phyloP scores from a whole-genome alignment of 1,140 invertebrate genomes.

The Globodera ellingtonae region DNA sequence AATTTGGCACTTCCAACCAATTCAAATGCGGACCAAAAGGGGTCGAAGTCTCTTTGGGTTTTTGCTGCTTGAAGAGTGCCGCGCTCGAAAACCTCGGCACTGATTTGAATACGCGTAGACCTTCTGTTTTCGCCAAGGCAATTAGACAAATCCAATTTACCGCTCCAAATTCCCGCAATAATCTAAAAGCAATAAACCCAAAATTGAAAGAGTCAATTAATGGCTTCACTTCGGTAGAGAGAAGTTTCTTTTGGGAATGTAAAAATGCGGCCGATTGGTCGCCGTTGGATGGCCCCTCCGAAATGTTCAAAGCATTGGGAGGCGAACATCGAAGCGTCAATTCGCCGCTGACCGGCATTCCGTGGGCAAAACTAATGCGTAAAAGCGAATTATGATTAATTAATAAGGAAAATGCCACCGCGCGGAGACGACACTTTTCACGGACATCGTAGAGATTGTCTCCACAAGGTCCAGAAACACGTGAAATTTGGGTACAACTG shows the following conservation, averaged over 20 bases:
- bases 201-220: background rate
- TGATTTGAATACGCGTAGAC: background rate
- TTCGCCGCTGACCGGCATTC: slow-evolving; percentile 27
- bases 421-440: background rate
- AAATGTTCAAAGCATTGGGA: slow-evolving; percentile 2
- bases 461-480: slow-evolving; percentile 21
- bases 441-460: background rate
- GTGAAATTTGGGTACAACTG: slow-evolving; percentile 21
- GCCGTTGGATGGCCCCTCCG: background rate
- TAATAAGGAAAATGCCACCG: background rate
- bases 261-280: background rate
- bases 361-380: slow-evolving; percentile 24
- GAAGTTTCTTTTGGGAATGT: background rate
- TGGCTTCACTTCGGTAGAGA: slow-evolving; percentile 19
- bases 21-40: slow-evolving; percentile 16
- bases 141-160: slow-evolving; percentile 2
- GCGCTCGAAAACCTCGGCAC: slow-evolving; percentile 10
- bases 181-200: slow-evolving; percentile 13
- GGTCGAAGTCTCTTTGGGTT: slow-evolving; percentile 10
- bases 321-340: slow-evolving; percentile 1
- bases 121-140: background rate
- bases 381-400: background rate
- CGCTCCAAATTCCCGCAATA: slow-evolving; percentile 7
- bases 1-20: slow-evolving; percentile 11
- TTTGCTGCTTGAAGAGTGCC: slow-evolving; percentile 14